Percentiles rank a stretch among this genome's conserved stretches.
phyloP scores from a whole-genome alignment of 2,888 invertebrate species.

The Quadroppia sp. region DNA sequence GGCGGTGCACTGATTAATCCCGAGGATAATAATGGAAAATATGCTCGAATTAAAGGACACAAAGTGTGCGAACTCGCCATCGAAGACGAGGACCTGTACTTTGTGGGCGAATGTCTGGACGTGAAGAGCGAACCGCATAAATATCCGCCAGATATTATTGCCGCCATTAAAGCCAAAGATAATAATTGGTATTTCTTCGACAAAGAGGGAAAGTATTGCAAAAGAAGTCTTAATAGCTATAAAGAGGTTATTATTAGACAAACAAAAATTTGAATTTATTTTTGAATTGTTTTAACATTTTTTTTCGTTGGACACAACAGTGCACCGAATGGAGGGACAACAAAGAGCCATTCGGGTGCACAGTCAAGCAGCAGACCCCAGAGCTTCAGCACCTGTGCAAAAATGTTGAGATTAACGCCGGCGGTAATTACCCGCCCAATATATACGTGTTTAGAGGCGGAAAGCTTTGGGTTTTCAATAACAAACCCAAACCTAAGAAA shows the following conservation, averaged over 20 bases:
- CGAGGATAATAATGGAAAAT: slow-evolving; percentile 20
- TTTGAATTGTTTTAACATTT: too few species aligned
- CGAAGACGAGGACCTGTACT: slow-evolving; percentile 1
- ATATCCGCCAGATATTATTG: slow-evolving; percentile 11
- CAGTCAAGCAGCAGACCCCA: background rate
- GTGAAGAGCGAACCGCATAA: background rate
- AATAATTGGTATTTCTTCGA: slow-evolving; percentile 27
- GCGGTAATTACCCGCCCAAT: slow-evolving; percentile 17
- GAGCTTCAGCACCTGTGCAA: background rate
- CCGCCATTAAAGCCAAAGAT: slow-evolving; percentile 18
- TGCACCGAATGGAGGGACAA: slow-evolving; percentile 15
- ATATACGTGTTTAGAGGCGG: background rate
- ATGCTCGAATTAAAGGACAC: background rate
- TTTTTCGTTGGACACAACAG: background rate
- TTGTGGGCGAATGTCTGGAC: background rate
- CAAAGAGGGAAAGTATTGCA: slow-evolving; percentile 32
- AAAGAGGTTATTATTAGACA: background rate
- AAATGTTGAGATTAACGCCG: slow-evolving; percentile 2
- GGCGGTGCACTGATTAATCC: slow-evolving; percentile 19
- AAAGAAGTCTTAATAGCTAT: background rate
- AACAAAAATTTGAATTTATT: background rate
- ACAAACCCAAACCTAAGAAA: slow-evolving; percentile 23
- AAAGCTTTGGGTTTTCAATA: slow-evolving; percentile 6
- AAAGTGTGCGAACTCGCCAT: slow-evolving; percentile 5
- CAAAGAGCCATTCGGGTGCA: background rate